Evolutionary conservation across 2,797 vertebrate genomes (phyloP).

Genomic region (Protonibea diacanthus): DNA sequence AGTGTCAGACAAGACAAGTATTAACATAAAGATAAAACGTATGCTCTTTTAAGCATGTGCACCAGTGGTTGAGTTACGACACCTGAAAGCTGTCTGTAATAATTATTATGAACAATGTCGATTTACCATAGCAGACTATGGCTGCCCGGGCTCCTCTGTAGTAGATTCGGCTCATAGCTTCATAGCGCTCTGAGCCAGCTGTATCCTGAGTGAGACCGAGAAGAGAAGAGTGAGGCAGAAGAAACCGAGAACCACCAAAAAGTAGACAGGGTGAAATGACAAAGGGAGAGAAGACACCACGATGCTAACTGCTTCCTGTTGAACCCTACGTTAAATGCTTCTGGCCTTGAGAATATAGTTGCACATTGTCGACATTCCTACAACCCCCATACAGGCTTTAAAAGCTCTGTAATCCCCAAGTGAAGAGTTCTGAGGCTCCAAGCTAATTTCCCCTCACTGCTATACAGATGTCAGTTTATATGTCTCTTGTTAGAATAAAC

Average conservation of each 20-base stretch:
- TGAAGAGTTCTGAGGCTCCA: background rate
- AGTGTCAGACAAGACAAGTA: background rate
- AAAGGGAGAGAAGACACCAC: background rate
- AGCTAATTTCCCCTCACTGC: background rate
- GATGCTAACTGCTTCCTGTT: slow-evolving; percentile 3
- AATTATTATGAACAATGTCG: background rate
- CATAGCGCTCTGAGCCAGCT: slow-evolving; percentile 96
- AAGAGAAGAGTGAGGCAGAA: background rate
- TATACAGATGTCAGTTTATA: background rate
- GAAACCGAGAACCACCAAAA: background rate
- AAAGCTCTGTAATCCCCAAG: background rate
- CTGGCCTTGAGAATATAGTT: no score
- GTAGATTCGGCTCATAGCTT: slow-evolving; percentile 99
- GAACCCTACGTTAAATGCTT: background rate
- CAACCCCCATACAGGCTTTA: background rate
- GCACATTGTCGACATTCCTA: slow-evolving; percentile 22
- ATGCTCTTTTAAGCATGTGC: background rate
- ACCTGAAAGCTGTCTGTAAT: background rate
- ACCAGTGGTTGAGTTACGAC: no score
- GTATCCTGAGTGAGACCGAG: slow-evolving; percentile 88
- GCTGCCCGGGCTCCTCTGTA: slow-evolving; percentile 97
- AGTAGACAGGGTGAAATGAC: background rate
- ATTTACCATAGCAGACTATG: slow-evolving; percentile 94
- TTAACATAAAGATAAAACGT: background rate
- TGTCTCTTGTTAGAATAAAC: no score